Percentiles rank a stretch among this genome's conserved stretches.
These are phyloP conservation scores for Dasypogon diadema DNA, from an alignment of 2,888 invertebrate species.

Conservation along the genomic window DNA sequence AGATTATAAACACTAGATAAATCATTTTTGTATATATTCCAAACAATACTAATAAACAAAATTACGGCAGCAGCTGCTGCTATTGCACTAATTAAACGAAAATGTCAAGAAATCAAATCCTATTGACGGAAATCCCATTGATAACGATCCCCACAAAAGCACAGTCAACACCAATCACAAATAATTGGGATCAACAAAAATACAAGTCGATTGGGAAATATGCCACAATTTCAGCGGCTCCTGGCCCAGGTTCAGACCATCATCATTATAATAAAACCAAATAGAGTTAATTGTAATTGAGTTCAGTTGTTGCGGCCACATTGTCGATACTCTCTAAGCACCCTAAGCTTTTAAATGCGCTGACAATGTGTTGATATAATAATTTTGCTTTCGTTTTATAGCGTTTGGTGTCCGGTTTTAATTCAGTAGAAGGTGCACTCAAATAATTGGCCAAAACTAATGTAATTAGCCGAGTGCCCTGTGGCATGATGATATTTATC, in stretches of 20 bases:
- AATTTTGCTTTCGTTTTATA: slow-evolving; percentile 35
- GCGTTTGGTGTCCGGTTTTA: slow-evolving; percentile 2
- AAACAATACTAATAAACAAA: too few relatives aligned
- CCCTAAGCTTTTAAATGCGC: slow-evolving; percentile 2
- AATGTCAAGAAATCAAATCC: slow-evolving; percentile 20
- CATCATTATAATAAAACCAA: slow-evolving; percentile 11
- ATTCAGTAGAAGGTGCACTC: background rate
- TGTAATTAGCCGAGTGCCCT: slow-evolving; percentile 9
- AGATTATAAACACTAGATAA: too few relatives aligned
- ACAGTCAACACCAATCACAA: slow-evolving; percentile 6
- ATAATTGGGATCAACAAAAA: slow-evolving; percentile 30
- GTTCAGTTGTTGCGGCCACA: background rate
- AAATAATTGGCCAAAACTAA: slow-evolving; percentile 28
- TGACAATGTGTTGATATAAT: slow-evolving; percentile 36
- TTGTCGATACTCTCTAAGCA: background rate
- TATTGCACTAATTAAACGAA: background rate
- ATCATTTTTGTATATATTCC: too few relatives aligned
- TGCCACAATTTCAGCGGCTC: slow-evolving; percentile 19
- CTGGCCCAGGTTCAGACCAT: background rate
- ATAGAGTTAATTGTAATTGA: slow-evolving; percentile 31
- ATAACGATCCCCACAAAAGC: background rate
- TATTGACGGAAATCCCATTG: slow-evolving; percentile 25
- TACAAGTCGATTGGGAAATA: slow-evolving; percentile 8
- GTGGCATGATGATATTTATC: slow-evolving; percentile 7
- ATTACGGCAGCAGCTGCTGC: too few relatives aligned